phyloP scores from a whole-genome alignment of 2,888 invertebrate species.

The Oxycera nigricornis region DNA sequence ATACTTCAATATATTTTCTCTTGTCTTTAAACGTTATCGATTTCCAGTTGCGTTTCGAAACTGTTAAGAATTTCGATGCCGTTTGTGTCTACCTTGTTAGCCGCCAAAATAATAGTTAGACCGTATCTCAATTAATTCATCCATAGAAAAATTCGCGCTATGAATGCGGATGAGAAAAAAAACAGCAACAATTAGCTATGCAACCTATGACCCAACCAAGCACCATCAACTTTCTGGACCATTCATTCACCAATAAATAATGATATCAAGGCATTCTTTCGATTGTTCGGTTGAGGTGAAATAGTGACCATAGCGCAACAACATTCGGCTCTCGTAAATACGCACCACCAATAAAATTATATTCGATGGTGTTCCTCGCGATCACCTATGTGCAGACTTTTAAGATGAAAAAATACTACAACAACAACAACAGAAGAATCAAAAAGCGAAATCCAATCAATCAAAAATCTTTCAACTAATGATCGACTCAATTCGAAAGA shows the following conservation, averaged over 20 bases:
- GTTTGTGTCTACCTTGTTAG: background rate
- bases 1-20: background rate
- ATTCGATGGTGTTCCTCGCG: slow-evolving; percentile 4
- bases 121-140: background rate
- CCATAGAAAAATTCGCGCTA: background rate
- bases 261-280: slow-evolving; percentile 20
- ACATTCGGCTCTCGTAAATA: background rate
- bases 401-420: background rate
- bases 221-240: background rate
- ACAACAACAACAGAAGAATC: background rate
- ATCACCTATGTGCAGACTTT: background rate
- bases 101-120: background rate
- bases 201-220: background rate
- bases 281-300: background rate
- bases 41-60: background rate
- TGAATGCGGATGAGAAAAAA: background rate
- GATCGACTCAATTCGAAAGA: background rate
- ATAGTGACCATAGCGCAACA: slow-evolving; percentile 1
- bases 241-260: background rate
- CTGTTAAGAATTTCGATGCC: background rate
- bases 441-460: slow-evolving; percentile 24
- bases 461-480: slow-evolving; percentile 22
- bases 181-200: background rate
- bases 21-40: background rate
- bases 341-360: background rate